Evolutionary conservation across 1,140 invertebrate species (phyloP).

Genomic region (Olivierus martensii): DNA sequence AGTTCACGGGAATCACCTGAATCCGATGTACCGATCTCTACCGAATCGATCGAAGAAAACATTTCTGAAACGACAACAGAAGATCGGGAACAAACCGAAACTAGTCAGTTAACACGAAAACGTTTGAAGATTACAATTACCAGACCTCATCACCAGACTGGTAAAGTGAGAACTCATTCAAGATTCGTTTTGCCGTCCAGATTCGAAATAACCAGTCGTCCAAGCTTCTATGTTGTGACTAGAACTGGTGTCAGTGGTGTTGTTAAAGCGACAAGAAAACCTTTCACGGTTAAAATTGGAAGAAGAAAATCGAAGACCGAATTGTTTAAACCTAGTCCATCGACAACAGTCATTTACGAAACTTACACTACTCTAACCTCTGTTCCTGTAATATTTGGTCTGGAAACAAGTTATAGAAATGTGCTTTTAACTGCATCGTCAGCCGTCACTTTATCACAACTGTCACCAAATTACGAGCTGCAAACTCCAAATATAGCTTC

Average conservation of each 20-base stretch:
- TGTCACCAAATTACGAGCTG: constrained; percentile 2
- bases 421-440: constrained; percentile 11
- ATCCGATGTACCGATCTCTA: not conserved
- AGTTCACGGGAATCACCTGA: not conserved
- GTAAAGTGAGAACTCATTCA: constrained; percentile 12
- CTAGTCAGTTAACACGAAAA: not conserved
- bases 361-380: constrained; percentile 15
- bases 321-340: not conserved
- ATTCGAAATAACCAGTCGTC: constrained; percentile 13
- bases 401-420: constrained; percentile 17
- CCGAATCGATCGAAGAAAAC: not conserved
- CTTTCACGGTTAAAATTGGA: constrained; percentile 5
- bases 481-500: not conserved
- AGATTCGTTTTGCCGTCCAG: constrained; percentile 15
- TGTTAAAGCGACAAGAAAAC: constrained; percentile 7
- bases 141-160: constrained; percentile 6
- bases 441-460: constrained; percentile 3
- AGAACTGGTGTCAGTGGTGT: constrained; percentile 15
- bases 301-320: too few species aligned
- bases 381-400: constrained; percentile 18
- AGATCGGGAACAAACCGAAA: not conserved
- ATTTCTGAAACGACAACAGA: not conserved
- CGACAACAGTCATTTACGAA: constrained; percentile 14
- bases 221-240: constrained; percentile 19
- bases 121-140: constrained; percentile 13